Conservation (phyloP, 2,113 vertebrate genomes). For the Pyrgilauda ruficollis region DNA sequence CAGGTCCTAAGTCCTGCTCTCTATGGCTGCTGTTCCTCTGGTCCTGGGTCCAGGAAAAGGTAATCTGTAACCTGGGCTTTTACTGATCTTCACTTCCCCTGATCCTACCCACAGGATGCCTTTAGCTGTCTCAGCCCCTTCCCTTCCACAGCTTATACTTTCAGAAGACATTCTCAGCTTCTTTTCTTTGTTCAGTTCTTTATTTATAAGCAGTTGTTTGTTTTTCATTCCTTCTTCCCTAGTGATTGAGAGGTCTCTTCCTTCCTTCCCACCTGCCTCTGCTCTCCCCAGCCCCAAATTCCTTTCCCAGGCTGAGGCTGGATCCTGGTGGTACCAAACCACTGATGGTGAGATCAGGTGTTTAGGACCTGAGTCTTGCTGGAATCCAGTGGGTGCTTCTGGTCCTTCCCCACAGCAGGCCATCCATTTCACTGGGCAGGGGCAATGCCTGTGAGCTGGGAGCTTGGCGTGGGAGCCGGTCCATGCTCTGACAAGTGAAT, state of each 20-base stretch:
- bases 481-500: rapidly evolving
- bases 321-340: background rate
- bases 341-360: background rate
- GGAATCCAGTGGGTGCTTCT: background rate
- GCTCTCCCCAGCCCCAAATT: background rate
- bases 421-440: rapidly evolving
- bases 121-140: background rate
- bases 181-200: background rate
- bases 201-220: background rate
- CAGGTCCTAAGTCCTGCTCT: background rate
- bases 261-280: background rate
- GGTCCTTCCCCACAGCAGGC: background rate
- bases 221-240: background rate
- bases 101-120: background rate
- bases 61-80: background rate
- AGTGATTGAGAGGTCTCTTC: background rate
- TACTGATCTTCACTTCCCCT: background rate
- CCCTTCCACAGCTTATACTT: background rate
- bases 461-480: background rate
- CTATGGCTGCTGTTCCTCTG: background rate
- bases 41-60: background rate
- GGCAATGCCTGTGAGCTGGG: background rate
- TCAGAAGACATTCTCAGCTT: background rate
- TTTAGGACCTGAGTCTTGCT: background rate
- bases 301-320: background rate